Conservation (phyloP, 2,797 vertebrate species). For the Eulemur coronatus region DNA sequence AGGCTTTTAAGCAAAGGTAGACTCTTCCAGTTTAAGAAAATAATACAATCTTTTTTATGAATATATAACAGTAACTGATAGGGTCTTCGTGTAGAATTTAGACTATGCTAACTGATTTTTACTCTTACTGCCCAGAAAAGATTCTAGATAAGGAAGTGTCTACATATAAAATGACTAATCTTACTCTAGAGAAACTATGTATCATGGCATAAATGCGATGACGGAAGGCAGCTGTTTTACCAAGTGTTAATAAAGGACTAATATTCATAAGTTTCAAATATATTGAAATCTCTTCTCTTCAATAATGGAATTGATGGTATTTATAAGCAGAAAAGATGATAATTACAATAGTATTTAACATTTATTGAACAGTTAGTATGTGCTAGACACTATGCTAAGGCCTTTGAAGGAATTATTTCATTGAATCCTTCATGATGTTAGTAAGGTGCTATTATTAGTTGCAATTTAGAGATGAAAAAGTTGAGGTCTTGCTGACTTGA, state of each 20-base stretch:
- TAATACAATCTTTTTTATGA: neutral
- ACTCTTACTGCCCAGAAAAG: neutral
- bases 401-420: neutral
- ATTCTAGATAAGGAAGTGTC: neutral
- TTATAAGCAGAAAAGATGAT: neutral
- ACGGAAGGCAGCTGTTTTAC: neutral
- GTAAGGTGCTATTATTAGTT: neutral
- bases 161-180: neutral
- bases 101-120: neutral
- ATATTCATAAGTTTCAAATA: neutral
- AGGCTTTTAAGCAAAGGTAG: neutral
- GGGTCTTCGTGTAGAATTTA: neutral
- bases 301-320: neutral
- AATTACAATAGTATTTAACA: neutral
- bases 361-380: neutral
- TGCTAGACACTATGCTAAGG: neutral
- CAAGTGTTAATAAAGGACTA: neutral
- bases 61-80: neutral
- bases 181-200: neutral
- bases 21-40: neutral
- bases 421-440: neutral
- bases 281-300: neutral
- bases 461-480: neutral
- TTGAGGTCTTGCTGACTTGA: neutral
- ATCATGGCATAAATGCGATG: neutral